phyloP scores from a whole-genome alignment of 2,113 vertebrate genomes.

The Rhynchopsitta pachyrhyncha region DNA sequence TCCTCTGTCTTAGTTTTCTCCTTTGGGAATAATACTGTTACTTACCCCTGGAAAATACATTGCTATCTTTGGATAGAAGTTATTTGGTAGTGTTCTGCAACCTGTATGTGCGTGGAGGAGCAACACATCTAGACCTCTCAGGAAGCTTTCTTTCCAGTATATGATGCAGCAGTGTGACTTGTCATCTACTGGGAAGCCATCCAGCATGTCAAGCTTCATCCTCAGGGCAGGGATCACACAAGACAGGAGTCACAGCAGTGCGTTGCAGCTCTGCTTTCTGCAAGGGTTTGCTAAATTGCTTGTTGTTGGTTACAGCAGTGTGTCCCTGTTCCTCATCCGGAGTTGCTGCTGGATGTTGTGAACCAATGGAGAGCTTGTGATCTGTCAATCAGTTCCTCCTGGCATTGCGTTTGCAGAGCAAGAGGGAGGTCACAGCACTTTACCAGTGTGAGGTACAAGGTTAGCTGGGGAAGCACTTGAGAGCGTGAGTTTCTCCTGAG shows the following conservation, averaged over 20 bases:
- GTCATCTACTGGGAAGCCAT: background rate
- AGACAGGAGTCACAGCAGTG: background rate
- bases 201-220: background rate
- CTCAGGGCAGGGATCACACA: rapidly evolving
- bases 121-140: background rate
- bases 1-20: background rate
- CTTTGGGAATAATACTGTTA: background rate
- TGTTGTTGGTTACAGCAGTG: rapidly evolving
- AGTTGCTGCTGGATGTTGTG: background rate
- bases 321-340: background rate
- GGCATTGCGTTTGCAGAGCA: background rate
- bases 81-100: background rate
- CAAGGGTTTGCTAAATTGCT: background rate
- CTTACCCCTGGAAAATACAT: background rate
- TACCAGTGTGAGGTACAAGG: rapidly evolving
- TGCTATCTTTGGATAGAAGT: background rate
- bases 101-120: background rate
- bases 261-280: background rate
- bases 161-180: background rate
- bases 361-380: background rate
- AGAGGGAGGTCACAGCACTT: background rate
- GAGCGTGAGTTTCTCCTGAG: background rate
- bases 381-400: background rate
- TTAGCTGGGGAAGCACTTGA: background rate
- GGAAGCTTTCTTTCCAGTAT: background rate